Percentiles rank a stretch among this genome's conserved stretches.
Conservation (phyloP, 1,140 invertebrate genomes). For the Solenopsis fugax region DNA sequence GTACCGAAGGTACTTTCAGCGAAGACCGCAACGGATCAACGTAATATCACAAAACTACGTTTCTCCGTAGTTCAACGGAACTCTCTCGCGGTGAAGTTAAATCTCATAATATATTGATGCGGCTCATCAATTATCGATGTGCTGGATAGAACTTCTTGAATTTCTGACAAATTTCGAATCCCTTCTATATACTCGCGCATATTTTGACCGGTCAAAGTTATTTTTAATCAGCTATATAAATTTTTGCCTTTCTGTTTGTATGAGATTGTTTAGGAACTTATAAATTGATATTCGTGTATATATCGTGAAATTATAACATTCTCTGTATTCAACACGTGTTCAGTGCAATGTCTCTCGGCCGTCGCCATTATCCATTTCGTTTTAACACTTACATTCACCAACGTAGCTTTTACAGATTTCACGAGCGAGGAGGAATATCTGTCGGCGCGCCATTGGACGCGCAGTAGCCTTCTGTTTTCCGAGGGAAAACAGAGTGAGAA, state of each 20-base stretch:
- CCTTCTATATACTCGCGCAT: background rate
- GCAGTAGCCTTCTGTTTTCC: background rate
- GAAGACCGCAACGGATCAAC: background rate
- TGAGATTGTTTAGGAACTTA: constrained; percentile 14
- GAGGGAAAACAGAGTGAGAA: constrained; percentile 59
- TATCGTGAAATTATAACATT: constrained; percentile 6
- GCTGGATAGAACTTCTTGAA: constrained; percentile 1
- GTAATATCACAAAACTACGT: constrained; percentile 18
- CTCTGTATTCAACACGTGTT: constrained; percentile 20
- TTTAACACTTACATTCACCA: constrained; percentile 27
- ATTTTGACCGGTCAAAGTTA: background rate
- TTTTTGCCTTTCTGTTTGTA: background rate
- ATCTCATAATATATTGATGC: constrained; percentile 3
- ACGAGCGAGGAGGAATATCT: constrained; percentile 31
- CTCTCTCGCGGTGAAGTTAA: background rate
- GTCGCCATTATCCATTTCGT: constrained; percentile 40
- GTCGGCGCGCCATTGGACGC: constrained; percentile 12
- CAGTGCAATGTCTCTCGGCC: background rate
- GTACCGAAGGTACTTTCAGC: background rate
- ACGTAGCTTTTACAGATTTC: constrained; percentile 43
- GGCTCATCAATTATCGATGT: background rate
- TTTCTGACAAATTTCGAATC: constrained; percentile 19
- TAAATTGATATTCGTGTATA: background rate
- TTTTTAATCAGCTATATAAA: background rate
- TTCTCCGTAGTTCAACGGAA: background rate